phyloP scores from a whole-genome alignment of 2,797 vertebrate species.

The Pangasius krempfi region DNA sequence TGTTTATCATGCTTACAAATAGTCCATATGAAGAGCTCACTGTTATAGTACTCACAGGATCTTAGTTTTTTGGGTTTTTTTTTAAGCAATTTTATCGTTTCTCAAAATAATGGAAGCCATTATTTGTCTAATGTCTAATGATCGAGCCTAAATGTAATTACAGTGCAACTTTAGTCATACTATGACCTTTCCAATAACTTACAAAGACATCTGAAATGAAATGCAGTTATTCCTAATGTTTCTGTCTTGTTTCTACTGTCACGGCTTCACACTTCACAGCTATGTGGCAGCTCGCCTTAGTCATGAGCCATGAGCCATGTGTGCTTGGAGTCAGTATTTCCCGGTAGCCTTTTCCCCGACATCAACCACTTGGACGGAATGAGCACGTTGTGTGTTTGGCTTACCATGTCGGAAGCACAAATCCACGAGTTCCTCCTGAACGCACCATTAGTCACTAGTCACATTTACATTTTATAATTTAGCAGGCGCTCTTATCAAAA shows the following conservation, averaged over 20 bases:
- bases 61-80: no score
- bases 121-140: neutral
- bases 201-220: neutral
- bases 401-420: neutral
- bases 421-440: slow-evolving; percentile 29
- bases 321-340: neutral
- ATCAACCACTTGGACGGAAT: neutral
- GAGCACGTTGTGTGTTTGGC: slow-evolving; percentile 13
- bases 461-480: slow-evolving; percentile 42
- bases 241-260: neutral
- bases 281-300: neutral
- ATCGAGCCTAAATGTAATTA: neutral
- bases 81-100: neutral
- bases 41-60: neutral
- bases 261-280: neutral
- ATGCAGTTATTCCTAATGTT: neutral
- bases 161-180: neutral
- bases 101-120: neutral
- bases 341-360: neutral
- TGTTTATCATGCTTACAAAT: neutral
- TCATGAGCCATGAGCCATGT: neutral
- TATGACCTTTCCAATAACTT: neutral
- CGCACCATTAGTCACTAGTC: slow-evolving; percentile 24
- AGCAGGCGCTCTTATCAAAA: slow-evolving; percentile 29
- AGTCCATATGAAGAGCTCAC: neutral